phyloP scores from a whole-genome alignment of 35 echinoderm and acorn worm species.

The Nesometra sesokonis region DNA sequence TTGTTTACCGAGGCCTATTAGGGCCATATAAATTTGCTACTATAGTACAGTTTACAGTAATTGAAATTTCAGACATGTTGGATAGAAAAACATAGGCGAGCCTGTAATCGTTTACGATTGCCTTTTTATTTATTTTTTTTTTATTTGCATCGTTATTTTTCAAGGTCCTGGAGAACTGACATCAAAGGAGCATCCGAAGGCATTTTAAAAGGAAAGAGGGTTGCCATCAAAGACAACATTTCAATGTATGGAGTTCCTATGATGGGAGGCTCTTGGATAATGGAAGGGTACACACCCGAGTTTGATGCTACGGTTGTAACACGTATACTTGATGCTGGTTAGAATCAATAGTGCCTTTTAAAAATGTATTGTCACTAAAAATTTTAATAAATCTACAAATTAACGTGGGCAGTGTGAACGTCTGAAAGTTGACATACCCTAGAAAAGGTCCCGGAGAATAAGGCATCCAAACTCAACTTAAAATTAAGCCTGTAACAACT shows the following conservation, averaged over 20 bases:
- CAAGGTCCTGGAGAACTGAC: conserved; percentile 41
- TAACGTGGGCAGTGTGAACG: neutral
- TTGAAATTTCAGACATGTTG: no score
- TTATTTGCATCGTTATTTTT: no score
- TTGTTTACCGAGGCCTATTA: no score
- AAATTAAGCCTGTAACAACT: no score
- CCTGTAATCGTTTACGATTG: no score
- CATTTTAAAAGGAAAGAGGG: conserved; percentile 37
- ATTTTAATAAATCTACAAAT: neutral
- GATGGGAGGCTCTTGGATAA: conserved; percentile 31
- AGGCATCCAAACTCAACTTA: neutral
- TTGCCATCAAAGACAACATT: conserved; percentile 65
- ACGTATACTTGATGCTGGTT: conserved; percentile 58
- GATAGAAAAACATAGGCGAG: no score
- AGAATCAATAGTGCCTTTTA: neutral
- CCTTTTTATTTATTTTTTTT: no score
- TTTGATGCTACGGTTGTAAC: conserved; percentile 68
- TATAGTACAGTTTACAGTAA: no score
- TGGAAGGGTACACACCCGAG: conserved; percentile 50
- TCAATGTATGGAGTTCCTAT: conserved; percentile 57
- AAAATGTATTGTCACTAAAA: no score
- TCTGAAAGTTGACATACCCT: neutral
- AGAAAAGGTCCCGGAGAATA: neutral
- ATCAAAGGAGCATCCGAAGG: conserved; percentile 37
- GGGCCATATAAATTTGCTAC: no score